A percentile compares a stretch with the other conserved stretches of the same genome.
Evolutionary conservation across 2,797 vertebrate species (phyloP).

Genomic region (Pyrocephalus nanus): DNA sequence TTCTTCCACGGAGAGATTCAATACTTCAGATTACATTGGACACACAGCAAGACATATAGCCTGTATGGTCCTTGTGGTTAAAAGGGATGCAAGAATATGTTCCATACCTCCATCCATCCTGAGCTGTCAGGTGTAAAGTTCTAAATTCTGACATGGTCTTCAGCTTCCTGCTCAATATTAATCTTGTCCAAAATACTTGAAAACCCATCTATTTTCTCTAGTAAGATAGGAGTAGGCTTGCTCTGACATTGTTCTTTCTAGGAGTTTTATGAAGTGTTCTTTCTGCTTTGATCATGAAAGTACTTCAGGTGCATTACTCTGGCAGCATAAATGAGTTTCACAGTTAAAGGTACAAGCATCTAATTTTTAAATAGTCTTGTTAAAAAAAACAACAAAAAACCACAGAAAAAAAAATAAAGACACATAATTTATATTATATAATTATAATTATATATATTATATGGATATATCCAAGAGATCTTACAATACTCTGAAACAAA

Average conservation of each 20-base stretch:
- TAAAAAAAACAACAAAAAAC: neutral
- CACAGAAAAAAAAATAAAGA: neutral
- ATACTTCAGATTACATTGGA: neutral
- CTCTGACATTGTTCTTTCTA: neutral
- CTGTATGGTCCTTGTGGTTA: neutral
- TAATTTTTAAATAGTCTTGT: neutral
- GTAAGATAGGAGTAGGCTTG: neutral
- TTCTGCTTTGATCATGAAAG: neutral
- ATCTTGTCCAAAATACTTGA: neutral
- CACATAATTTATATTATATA: neutral
- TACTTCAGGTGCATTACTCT: neutral
- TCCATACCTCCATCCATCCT: neutral
- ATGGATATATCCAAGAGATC: neutral
- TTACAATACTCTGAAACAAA: neutral
- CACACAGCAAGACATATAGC: accelerated
- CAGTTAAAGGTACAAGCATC: neutral
- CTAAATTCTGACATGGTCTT: neutral
- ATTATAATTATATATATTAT: no score
- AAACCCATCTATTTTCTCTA: neutral
- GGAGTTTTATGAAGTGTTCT: neutral
- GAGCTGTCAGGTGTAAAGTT: neutral
- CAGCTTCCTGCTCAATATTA: neutral
- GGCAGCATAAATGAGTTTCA: neutral
- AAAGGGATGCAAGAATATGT: neutral
- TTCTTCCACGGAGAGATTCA: neutral